phyloP scores from a whole-genome alignment of 2,888 invertebrate species.

The Trissolcus japonicus region DNA sequence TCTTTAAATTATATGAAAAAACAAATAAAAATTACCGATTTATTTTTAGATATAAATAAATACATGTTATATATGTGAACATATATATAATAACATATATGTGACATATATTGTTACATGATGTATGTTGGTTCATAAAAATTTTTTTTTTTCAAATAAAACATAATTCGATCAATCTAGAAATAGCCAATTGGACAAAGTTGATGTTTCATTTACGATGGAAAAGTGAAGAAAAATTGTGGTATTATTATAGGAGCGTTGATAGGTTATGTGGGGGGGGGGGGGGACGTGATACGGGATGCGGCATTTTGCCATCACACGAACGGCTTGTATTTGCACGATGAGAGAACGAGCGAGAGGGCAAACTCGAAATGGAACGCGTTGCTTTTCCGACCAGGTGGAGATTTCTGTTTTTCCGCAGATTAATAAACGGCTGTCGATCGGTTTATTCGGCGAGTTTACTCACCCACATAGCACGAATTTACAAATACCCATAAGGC shows the following conservation, averaged over 20 bases:
- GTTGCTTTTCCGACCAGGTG: slow-evolving; percentile 34
- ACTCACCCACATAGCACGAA: slow-evolving; percentile 28
- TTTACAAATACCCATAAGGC: slow-evolving; percentile 12
- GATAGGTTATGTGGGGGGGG: slow-evolving; percentile 37
- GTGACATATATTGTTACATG: neutral
- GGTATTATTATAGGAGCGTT: slow-evolving; percentile 46
- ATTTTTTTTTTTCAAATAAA: slow-evolving; percentile 16
- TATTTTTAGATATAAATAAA: too few relatives aligned
- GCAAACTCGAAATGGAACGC: slow-evolving; percentile 27
- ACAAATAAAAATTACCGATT: too few relatives aligned
- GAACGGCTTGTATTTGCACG: slow-evolving; percentile 34
- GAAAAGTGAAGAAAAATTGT: slow-evolving; percentile 40
- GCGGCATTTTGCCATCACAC: slow-evolving; percentile 41
- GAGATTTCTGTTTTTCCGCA: slow-evolving; percentile 48
- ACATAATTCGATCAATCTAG: slow-evolving; percentile 5
- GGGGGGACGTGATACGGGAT: slow-evolving; percentile 46
- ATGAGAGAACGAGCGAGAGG: slow-evolving; percentile 16
- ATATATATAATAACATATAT: too few relatives aligned
- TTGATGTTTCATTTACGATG: slow-evolving; percentile 42
- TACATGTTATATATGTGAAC: too few relatives aligned
- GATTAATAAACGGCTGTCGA: slow-evolving; percentile 59
- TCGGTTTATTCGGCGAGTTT: slow-evolving; percentile 57
- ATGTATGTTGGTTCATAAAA: slow-evolving; percentile 21
- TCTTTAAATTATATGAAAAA: too few relatives aligned
- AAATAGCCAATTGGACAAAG: slow-evolving; percentile 4